Evolutionary conservation across 2,113 vertebrate genomes (phyloP), one percentile per base, ranked within the genome.

Genomic region (Dicerorhinus sumatrensis): DNA sequence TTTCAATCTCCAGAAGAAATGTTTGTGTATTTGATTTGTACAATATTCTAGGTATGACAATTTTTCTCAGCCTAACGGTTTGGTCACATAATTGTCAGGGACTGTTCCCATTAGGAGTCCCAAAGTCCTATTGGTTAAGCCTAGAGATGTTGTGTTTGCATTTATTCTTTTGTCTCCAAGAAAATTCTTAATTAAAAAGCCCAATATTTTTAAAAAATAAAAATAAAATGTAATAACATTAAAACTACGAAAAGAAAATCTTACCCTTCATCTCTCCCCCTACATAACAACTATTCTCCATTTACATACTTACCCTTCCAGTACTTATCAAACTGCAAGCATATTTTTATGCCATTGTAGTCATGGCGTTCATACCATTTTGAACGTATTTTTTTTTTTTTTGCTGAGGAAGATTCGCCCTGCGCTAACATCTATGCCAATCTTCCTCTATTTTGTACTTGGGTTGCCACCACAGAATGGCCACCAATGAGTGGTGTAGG

Each of bases 121-220:
- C 63, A 33, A 83, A 91, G n/a, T 51, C 25, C 27, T 92, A 58
- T 18, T 73, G 81, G 36, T 33, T 73, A 83, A 89, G 10, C 42
- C 54, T 62, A 69, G 51, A 90, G 79, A 87, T n/a, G 82, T 9
- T 81, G 46, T 77, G 27, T 60, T 65, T 63, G 25, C 56, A 67
- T 89, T 91, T 69, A 70, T 77, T 42, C 39, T 75, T 91, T 90
- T 94, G 79, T 82, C 29, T 95, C 81, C 25, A 67, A 73, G 86
- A 91, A 94, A 94, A 93, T 14, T 56, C 36, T 89, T 82, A 31
- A 36, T 75, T 96, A 39, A 87, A 91, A 96, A 91, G 75, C 0
- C 20, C 27, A 56, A 20, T 46, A 14, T 65, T n/a, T 96, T 85
- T 67, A 0, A 46, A 95, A 89, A 89, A 79, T 23, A 65, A 89